Evolutionary conservation across 2,113 vertebrate genomes (phyloP), one percentile per base, ranked within the genome.

Genomic region (Pteropus alecto): DNA sequence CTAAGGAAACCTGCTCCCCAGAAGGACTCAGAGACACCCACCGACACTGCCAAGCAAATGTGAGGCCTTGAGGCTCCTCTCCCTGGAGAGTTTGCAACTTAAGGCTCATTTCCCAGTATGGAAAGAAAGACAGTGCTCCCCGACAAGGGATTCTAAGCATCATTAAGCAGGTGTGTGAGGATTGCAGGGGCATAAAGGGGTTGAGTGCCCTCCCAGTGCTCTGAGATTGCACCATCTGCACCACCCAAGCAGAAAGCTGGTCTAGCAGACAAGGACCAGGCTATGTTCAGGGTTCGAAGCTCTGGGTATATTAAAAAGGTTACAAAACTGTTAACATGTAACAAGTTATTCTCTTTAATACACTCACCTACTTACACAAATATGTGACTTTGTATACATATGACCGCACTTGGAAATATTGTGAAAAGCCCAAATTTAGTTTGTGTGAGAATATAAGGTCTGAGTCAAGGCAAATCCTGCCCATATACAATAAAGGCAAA

Each of bases 81-180:
- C 48, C 24, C 58, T 6, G 3, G 33, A 71, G 35, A 79, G 46
- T 61, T 38, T 86, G 82, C 88, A 54, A 35, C 82, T 51, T 90
- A 67, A 93, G 77, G 71, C 71, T 93, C 81, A 93, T 96, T 96
- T 94, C 76, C 46, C 68, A 88, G 81, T 63, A 2, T 68, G 81
- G 71, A 92, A 87, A 78, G 83, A 43, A 60, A 91, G 54, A 73
- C 21, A 16, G 81, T 33, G 28, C 33, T 68, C 24, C 12, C 95
- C 77, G 30, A 93, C 93, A 96, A 97, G 85, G 87, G 88, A 93
- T 82, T 71, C 93, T 43, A 91, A 91, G 95, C 76, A 26, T 94
- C 97, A 91, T 83, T 96, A 96, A 82, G 65, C 85, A 48, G 48
- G 77, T 86, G 61, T 61, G 65, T 28, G 67, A 58, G 74, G 67